Evolutionary conservation across 2,113 vertebrate species (phyloP), one percentile per base, ranked within the genome.

Genomic region (Gymnorhina tibicen): DNA sequence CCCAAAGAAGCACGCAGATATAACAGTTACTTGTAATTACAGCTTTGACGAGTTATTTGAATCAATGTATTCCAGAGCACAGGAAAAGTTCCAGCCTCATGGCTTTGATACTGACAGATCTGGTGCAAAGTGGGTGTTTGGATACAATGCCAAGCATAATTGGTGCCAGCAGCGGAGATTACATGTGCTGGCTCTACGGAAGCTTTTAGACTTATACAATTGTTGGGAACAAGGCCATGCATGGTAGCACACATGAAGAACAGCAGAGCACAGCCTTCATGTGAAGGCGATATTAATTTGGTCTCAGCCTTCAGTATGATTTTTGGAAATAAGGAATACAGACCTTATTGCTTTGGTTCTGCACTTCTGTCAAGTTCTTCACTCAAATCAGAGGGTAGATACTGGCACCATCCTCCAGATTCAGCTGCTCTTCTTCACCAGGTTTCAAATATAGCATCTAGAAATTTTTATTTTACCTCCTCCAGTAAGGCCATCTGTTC

Each of bases 121-220:
- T 95, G 95, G 93, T 97, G 93, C 84, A 95, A 95, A 97, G 94
- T 95, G 93, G 94, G 95, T 95, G 95, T 95, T 96, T 95, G 92
- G 94, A 96, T 87, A 93, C 94, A 96, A 96, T 94, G 95, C 95
- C 95, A 96, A 95, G 92, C 73, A 88, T 95, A 94, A 92, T 72
- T 93, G 88, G 32, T 88, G 95, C 88, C 93, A 96, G 92, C 64
- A 96, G 83, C 86, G 76, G 88, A 94, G 92, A 92, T 86, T 93
- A 70, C 85, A 84, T 93, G 88, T 94, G 88, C 66, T 93, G 52
- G 64, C 68, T 94, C 35, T 84, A 27, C 44, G 68, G 75, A 93
- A 91, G 50, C 42, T 88, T 87, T 64, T 8, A 66, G 70, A 79
- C 37, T 87, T 95, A 84, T 6, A 84, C 86, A 95, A 81, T 83